Evolutionary conservation across 2,888 invertebrate species (phyloP), one percentile per base, ranked within the genome.

Genomic region (Trachelus iudaicus): DNA sequence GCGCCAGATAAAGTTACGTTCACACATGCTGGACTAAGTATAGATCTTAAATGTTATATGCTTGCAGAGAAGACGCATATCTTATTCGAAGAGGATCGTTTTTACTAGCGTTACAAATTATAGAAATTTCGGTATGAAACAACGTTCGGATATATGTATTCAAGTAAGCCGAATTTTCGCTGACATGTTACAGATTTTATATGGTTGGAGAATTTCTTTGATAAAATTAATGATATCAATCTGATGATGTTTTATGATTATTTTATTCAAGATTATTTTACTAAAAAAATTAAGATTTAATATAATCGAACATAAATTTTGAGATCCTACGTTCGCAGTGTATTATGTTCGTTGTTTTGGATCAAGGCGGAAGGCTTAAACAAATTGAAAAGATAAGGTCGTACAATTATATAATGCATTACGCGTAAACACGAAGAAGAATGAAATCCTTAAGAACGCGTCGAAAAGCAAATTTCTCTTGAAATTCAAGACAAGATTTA

Each of bases 1-100:
- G 90, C 90, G 90, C 90, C 90, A 88, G 89, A 87, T 89, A 83
- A 81, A 84, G 82, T 85, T 84, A 80, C 85, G 84, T 83, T 82
- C 83, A 81, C 87, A 88, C 85, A 86, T 88, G 89, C 86, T 84
- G 80, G 75, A 81, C 86, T 88, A 89, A 88, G 88, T 87, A 86
- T 88, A 89, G 85, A 82, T 80, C 31, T 31, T 71, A 34, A 56
- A 56, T 56, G 56, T 56, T 56, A 56, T 23, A 56, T 23, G 23
- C 56, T 23, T 56, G 56, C 56, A 56, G 56, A 23, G 23, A 23
- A 56, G 56, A 1, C 56, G 23, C 56, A 56, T 56, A 23, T 23
- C 23, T 23, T 56, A 56, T 56, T 56, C 23, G 9, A 56, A 23
- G 15, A 56, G 56, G 23, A 56, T 56, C 4, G 4, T 40, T 40